These are phyloP conservation scores for Drosophila insularis DNA, from an alignment of 1,140 invertebrate species.

Conservation along the genomic window DNA sequence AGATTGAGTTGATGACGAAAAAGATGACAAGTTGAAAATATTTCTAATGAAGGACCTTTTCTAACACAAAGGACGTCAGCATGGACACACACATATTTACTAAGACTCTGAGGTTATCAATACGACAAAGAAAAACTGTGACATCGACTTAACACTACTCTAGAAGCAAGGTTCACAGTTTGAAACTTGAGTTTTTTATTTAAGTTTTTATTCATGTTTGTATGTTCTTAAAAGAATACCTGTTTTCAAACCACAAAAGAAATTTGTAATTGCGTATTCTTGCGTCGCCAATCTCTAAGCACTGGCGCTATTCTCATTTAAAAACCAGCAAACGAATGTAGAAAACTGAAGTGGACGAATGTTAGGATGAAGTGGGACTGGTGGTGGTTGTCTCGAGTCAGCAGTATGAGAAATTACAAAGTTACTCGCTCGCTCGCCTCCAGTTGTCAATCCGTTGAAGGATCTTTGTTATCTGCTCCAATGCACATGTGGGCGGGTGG, in stretches of 20 bases:
- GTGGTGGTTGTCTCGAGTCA: slow-evolving; percentile 38
- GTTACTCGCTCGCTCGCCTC: slow-evolving; percentile 61
- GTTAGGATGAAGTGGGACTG: slow-evolving; percentile 33
- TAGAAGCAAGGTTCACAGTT: background rate
- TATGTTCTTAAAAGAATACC: background rate
- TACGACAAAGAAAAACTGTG: background rate
- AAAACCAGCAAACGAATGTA: background rate
- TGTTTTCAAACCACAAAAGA: background rate
- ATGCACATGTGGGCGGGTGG: slow-evolving; percentile 64
- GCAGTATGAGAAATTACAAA: slow-evolving; percentile 72
- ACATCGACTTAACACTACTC: slow-evolving; percentile 12
- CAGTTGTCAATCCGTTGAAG: slow-evolving; percentile 76
- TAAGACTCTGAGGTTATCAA: slow-evolving; percentile 4
- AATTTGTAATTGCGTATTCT: background rate
- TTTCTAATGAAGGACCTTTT: slow-evolving; percentile 80
- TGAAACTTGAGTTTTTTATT: background rate
- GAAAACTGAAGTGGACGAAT: background rate
- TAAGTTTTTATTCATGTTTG: background rate
- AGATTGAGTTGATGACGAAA: slow-evolving; percentile 79
- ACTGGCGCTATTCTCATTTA: too few relatives aligned
- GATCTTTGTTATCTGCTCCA: slow-evolving; percentile 77
- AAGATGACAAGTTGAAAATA: slow-evolving; percentile 81
- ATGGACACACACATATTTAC: slow-evolving; percentile 25
- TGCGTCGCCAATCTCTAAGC: too few relatives aligned
- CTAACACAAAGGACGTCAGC: slow-evolving; percentile 63